Percentiles rank a stretch among this genome's conserved stretches.
Conservation (phyloP, 2,113 vertebrate genomes). For the Dascyllus trimaculatus region DNA sequence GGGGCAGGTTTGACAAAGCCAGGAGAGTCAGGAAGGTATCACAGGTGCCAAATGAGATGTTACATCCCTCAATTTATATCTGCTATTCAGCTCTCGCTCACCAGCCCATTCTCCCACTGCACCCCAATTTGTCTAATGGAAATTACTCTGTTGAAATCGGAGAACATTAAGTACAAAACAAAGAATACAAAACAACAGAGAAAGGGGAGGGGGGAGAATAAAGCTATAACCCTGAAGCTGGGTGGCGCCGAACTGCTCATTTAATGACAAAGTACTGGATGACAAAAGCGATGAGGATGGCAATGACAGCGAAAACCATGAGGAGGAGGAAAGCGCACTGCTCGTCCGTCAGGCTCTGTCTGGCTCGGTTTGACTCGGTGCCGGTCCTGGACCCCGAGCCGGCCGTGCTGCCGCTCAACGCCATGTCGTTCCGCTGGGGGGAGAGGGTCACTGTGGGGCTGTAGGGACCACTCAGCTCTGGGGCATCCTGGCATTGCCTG, state of each 20-base stretch:
- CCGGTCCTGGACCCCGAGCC: conserved; percentile 82
- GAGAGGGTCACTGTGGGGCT: conserved; percentile 91
- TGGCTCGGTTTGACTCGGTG: conserved; percentile 82
- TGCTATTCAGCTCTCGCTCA: conserved; percentile 17
- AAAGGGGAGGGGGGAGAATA: conserved; percentile 41
- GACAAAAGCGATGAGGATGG: conserved; percentile 96
- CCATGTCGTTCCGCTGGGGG: conserved; percentile 87
- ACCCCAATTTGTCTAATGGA: conserved; percentile 29
- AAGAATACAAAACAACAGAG: conserved; percentile 68
- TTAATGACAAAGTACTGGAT: conserved; percentile 99
- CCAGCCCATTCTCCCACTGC: conserved; percentile 28
- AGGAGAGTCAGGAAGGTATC: conserved; percentile 47
- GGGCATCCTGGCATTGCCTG: conserved; percentile 92
- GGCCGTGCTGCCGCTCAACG: conserved; percentile 73
- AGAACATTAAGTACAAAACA: conserved; percentile 63
- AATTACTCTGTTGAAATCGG: conserved; percentile 55
- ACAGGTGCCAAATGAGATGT: conserved; percentile 37
- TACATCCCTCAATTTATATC: conserved; percentile 31
- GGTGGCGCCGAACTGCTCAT: conserved; percentile 81
- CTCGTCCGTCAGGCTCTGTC: conserved; percentile 92
- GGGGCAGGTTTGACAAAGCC: conserved; percentile 28
- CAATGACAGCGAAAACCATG: conserved; percentile 93
- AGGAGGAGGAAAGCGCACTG: conserved; percentile 97
- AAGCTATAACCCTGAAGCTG: conserved; percentile 79
- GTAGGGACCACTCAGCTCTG: conserved; percentile 92